Evolutionary conservation across 2,888 invertebrate genomes (phyloP).

Genomic region (Rotaria socialis): DNA sequence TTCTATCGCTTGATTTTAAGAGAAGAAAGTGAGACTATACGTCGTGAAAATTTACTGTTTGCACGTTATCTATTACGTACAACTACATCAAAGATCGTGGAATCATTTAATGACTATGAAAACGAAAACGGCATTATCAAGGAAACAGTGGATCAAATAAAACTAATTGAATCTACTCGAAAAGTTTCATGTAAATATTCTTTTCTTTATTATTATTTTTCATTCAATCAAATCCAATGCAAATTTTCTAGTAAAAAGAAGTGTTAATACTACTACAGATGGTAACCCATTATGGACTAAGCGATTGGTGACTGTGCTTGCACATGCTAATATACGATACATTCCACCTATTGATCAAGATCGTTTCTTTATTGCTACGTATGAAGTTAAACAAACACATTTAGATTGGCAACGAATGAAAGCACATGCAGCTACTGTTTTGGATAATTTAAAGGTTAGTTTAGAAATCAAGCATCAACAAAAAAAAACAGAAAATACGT

Average conservation of each 20-base stretch:
- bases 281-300: not conserved
- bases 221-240: not conserved
- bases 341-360: not conserved
- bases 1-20: not conserved
- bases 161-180: not conserved
- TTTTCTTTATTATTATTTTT: no score
- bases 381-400: not conserved
- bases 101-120: not conserved
- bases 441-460: not conserved
- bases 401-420: constrained; percentile 1
- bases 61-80: not conserved
- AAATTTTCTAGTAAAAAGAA: not conserved
- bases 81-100: not conserved
- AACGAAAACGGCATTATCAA: not conserved
- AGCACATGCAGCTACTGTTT: not conserved
- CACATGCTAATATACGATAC: not conserved
- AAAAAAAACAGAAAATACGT: no score
- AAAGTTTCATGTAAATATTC: not conserved
- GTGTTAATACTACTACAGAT: not conserved
- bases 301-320: not conserved
- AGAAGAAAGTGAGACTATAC: not conserved
- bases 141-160: not conserved
- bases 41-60: not conserved
- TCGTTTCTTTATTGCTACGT: not conserved
- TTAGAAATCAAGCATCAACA: no score